Conservation (phyloP, 2,797 vertebrate genomes). For the Anas acuta region DNA sequence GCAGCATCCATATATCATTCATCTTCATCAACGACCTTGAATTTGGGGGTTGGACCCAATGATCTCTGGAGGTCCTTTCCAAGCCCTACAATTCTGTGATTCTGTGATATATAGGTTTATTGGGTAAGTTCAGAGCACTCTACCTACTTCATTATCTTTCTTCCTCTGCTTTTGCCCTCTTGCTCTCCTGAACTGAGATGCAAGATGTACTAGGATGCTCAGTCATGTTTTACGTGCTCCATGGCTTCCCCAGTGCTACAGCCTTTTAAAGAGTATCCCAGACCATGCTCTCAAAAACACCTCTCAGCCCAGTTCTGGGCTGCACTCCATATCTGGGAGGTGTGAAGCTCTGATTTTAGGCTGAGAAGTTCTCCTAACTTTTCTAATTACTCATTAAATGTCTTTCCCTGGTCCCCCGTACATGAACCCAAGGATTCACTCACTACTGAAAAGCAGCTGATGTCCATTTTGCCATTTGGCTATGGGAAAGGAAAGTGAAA, state of each 20-base stretch:
- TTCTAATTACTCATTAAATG: background rate
- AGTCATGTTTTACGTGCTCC: background rate
- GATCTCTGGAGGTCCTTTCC: too few relatives aligned
- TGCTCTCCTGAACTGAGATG: background rate
- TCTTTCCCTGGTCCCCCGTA: accelerated
- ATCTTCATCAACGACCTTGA: too few relatives aligned
- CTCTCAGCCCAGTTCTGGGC: background rate
- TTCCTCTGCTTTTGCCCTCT: background rate
- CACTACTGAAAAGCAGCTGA: background rate
- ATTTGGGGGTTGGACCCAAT: too few relatives aligned
- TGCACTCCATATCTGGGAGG: background rate
- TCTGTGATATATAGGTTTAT: background rate
- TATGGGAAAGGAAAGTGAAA: background rate
- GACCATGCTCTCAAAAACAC: background rate
- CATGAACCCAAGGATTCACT: accelerated
- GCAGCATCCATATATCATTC: background rate
- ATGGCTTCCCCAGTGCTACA: background rate
- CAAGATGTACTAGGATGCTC: background rate
- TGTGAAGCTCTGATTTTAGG: background rate
- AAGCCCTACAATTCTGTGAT: too few relatives aligned
- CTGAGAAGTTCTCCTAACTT: background rate
- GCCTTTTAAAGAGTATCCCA: background rate
- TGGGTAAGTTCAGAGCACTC: background rate
- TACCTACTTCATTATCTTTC: background rate
- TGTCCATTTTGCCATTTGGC: background rate